A percentile compares a stretch with the other conserved stretches of the same genome.
phyloP scores from a whole-genome alignment of 2,797 vertebrate species.

The Platyrinchus mystaceus region DNA sequence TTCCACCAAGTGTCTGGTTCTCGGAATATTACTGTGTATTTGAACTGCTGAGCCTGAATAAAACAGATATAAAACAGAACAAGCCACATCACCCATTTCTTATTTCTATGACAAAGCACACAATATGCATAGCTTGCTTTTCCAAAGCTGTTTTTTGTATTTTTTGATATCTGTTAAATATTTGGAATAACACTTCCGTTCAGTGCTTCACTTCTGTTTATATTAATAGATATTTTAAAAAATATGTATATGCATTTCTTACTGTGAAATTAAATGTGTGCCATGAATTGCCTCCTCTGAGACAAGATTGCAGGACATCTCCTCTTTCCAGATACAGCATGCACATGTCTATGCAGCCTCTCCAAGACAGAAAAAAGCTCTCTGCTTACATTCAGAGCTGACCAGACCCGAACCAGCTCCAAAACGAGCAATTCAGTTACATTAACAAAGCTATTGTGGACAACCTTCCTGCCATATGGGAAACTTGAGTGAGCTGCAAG shows the following conservation, averaged over 20 bases:
- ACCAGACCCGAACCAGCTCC: not conserved
- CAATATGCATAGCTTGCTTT: not conserved
- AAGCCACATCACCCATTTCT: slow-evolving; percentile 16
- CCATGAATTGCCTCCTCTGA: not conserved
- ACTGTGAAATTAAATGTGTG: not conserved
- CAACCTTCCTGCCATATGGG: not conserved
- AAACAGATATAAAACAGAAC: slow-evolving; percentile 12
- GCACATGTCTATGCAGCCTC: not conserved
- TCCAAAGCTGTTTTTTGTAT: not conserved
- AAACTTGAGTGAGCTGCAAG: not conserved
- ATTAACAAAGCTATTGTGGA: not conserved
- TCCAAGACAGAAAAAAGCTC: not conserved
- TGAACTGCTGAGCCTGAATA: slow-evolving; percentile 86
- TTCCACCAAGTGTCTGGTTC: slow-evolving; percentile 98
- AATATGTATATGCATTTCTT: not conserved
- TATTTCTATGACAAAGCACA: not conserved
- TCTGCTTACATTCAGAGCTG: not conserved
- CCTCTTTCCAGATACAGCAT: not conserved
- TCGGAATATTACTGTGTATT: slow-evolving; percentile 91
- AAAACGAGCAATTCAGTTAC: not conserved
- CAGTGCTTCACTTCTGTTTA: not conserved
- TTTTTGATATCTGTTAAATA: not conserved
- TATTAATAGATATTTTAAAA: not conserved
- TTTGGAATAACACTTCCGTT: not conserved
- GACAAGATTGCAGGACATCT: not conserved